Evolutionary conservation across 2,113 vertebrate species (phyloP).

Genomic region (Elgaria multicarinata): DNA sequence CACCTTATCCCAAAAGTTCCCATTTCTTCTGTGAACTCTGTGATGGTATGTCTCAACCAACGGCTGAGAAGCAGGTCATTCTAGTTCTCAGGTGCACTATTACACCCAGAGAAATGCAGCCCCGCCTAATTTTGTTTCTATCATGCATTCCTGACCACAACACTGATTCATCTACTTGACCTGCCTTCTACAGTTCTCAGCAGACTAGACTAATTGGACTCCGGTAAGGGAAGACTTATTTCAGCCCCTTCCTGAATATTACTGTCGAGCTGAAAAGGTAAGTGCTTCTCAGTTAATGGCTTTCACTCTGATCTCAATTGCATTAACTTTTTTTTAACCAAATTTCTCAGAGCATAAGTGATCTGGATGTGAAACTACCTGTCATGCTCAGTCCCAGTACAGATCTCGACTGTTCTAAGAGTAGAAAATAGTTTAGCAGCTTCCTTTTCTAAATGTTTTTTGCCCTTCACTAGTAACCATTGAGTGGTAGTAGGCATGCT

Average conservation of each 20-base stretch:
- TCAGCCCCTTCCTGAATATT: conserved; percentile 9
- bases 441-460: background rate
- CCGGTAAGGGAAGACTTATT: background rate
- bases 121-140: conserved; percentile 60
- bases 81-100: conserved; percentile 59
- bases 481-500: background rate
- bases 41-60: conserved; percentile 54
- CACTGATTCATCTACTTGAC: background rate
- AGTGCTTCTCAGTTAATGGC: conserved; percentile 36
- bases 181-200: background rate
- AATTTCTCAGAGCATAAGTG: background rate
- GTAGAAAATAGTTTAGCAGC: background rate
- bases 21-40: conserved; percentile 45
- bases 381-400: background rate
- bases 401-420: background rate
- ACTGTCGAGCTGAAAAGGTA: conserved; percentile 56
- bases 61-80: conserved; percentile 57
- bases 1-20: conserved; percentile 23
- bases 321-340: background rate
- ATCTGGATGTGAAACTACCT: background rate
- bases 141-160: conserved; percentile 20
- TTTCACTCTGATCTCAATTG: background rate
- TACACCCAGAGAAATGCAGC: conserved; percentile 49
- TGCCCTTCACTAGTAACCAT: background rate
- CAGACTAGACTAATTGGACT: background rate